Base-by-base conservation (phyloP, 1,140 invertebrate genomes). In the Drosophila sp. region DNA sequence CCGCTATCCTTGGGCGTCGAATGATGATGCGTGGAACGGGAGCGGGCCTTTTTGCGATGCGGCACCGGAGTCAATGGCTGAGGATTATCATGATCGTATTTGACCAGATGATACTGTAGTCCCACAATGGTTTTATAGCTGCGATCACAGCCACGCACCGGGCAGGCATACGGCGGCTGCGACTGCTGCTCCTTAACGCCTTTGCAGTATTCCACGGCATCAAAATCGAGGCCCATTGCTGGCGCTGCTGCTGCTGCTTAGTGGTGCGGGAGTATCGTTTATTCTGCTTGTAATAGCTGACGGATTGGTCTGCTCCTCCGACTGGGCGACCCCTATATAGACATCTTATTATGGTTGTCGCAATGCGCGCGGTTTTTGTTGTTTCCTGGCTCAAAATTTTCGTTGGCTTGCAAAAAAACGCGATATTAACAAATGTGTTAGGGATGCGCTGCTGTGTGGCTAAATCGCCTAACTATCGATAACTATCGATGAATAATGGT, bases 91-190 rank as follows among this genome's bases (percentile, higher is more conserved):
- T 97, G 96, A 91, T 97, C 96, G 93, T 95, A 96, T 89, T 97
- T 96, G 66, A 95, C 95, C 70, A 98, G 92, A 92, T 98, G 97
- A 92, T 96, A 97, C 89, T 97, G 96, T 74, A 98, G 94, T 1
- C 97, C 97, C 90, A 95, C 95, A 66, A 96, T 94, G 73, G 96
- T 97, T 92, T 97, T 97, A 92, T 97, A 98, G 25, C 96, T 94
- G 92, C 96, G 96, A 54, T 95, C 96, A 93, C 97, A 98, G 70
- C 96, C 95, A 80, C 95, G 94, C 44, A 97, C 93, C 8, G 97
- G 97, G 89, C 97, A 98, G 79, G 95, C 94, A 92, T 97, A 97
- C 35, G 97, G 97, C 69, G 96, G 96, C 60, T 80, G 75, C 65
- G 96, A 93, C 89, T 94, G 96, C 68, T 96, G 95, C 74, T 95